Conservation (phyloP, 2,888 invertebrate species). For the Sarcophaga subvicina region DNA sequence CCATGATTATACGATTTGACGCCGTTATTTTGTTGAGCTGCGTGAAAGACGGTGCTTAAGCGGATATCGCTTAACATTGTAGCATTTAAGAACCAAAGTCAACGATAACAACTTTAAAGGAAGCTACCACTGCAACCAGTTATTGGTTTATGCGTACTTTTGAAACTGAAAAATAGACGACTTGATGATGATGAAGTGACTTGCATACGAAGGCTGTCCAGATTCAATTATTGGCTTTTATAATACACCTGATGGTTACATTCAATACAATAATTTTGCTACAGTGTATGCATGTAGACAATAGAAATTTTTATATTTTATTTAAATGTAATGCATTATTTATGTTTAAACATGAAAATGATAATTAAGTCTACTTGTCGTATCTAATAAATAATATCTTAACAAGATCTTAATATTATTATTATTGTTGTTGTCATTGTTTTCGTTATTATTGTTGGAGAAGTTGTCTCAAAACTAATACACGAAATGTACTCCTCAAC, state of each 20-base stretch:
- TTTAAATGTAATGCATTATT: slow-evolving; percentile 71
- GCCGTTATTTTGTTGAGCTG: too few relatives aligned
- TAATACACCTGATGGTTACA: background rate
- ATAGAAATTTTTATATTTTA: slow-evolving; percentile 62
- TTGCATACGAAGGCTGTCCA: too few relatives aligned
- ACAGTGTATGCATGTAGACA: slow-evolving; percentile 47
- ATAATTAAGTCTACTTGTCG: slow-evolving; percentile 80
- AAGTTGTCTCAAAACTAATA: slow-evolving; percentile 43
- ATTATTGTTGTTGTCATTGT: slow-evolving; percentile 31
- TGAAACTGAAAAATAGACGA: too few relatives aligned
- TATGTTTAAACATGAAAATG: slow-evolving; percentile 74
- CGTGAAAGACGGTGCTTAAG: too few relatives aligned
- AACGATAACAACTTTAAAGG: too few relatives aligned
- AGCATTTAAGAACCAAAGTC: too few relatives aligned
- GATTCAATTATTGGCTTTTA: too few relatives aligned
- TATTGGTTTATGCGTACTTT: too few relatives aligned
- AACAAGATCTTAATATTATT: slow-evolving; percentile 80
- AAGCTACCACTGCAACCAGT: too few relatives aligned
- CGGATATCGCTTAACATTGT: too few relatives aligned
- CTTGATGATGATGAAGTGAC: too few relatives aligned
- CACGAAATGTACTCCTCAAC: slow-evolving; percentile 58
- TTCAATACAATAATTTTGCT: slow-evolving; percentile 3
- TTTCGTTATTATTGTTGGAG: slow-evolving; percentile 19
- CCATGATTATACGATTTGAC: too few relatives aligned
- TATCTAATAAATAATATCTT: slow-evolving; percentile 80